phyloP scores from a whole-genome alignment of 2,797 vertebrate species.

The Miichthys miiuy region DNA sequence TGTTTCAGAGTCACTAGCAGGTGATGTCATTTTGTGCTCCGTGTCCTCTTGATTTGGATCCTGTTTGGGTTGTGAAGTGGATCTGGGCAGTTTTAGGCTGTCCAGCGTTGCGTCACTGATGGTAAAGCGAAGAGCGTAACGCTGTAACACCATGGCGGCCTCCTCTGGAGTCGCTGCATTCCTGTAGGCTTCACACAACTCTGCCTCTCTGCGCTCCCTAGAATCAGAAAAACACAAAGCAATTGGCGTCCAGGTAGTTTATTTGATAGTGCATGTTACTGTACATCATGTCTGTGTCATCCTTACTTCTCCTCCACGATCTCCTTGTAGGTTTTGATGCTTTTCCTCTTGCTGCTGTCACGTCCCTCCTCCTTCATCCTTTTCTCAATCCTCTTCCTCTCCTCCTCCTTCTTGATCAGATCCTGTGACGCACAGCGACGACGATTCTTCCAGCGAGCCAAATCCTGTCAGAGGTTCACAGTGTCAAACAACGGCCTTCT shows the following conservation, averaged over 20 bases:
- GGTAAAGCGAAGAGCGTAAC: constrained; percentile 96
- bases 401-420: constrained; percentile 96
- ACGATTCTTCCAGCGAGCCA: constrained; percentile 97
- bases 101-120: constrained; percentile 97
- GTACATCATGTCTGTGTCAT: background rate
- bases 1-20: constrained; percentile 21
- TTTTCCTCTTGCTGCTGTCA: constrained; percentile 89
- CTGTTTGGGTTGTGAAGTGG: constrained; percentile 79
- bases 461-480: constrained; percentile 83
- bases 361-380: constrained; percentile 87
- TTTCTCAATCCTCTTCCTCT: constrained; percentile 97
- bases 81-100: constrained; percentile 93
- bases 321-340: constrained; percentile 98
- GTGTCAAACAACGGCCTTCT: background rate
- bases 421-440: constrained; percentile 96
- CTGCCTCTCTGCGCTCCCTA: constrained; percentile 93
- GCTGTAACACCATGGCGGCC: constrained; percentile 92
- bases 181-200: constrained; percentile 93
- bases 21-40: constrained; percentile 27
- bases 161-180: constrained; percentile 92
- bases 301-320: constrained; percentile 98
- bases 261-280: background rate
- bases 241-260: background rate
- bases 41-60: constrained; percentile 31
- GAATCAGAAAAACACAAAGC: background rate